Evolutionary conservation across 2,888 invertebrate species (phyloP).

Genomic region (Cataglyphis albicans): DNA sequence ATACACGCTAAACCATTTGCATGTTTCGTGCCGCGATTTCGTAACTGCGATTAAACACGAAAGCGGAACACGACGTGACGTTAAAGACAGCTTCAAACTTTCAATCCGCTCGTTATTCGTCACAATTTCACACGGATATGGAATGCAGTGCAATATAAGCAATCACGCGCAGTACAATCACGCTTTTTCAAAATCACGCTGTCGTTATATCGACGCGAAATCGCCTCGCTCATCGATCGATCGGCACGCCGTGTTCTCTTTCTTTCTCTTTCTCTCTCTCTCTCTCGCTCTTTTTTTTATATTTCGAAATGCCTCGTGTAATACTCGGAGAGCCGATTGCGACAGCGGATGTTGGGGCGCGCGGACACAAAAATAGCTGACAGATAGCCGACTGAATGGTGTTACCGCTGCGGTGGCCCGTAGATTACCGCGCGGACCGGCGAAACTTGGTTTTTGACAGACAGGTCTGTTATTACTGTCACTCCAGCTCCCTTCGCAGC

Average conservation of each 20-base stretch:
- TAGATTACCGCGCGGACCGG: constrained; percentile 67
- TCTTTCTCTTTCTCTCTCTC: no score
- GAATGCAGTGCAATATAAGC: constrained; percentile 24
- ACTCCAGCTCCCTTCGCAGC: constrained; percentile 70
- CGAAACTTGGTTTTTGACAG: constrained; percentile 77
- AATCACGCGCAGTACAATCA: constrained; percentile 2
- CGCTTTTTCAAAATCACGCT: constrained; percentile 48
- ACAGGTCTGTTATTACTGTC: constrained; percentile 82
- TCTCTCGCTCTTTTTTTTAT: constrained; percentile 5
- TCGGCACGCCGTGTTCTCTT: not conserved
- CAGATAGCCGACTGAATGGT: constrained; percentile 73
- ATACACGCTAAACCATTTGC: constrained; percentile 23
- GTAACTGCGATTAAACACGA: constrained; percentile 49
- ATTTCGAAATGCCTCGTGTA: constrained; percentile 60
- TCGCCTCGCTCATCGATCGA: constrained; percentile 37
- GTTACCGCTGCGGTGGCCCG: constrained; percentile 68
- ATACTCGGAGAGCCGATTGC: constrained; percentile 67
- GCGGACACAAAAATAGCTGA: constrained; percentile 76
- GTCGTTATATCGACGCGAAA: constrained; percentile 42
- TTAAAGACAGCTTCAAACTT: constrained; percentile 47
- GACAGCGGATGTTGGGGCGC: constrained; percentile 69
- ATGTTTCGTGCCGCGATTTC: constrained; percentile 35
- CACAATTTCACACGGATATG: constrained; percentile 38
- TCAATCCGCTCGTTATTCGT: constrained; percentile 47
- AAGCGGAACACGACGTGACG: constrained; percentile 40